Conservation (phyloP, 2,113 vertebrate species). For the Progne subis region DNA sequence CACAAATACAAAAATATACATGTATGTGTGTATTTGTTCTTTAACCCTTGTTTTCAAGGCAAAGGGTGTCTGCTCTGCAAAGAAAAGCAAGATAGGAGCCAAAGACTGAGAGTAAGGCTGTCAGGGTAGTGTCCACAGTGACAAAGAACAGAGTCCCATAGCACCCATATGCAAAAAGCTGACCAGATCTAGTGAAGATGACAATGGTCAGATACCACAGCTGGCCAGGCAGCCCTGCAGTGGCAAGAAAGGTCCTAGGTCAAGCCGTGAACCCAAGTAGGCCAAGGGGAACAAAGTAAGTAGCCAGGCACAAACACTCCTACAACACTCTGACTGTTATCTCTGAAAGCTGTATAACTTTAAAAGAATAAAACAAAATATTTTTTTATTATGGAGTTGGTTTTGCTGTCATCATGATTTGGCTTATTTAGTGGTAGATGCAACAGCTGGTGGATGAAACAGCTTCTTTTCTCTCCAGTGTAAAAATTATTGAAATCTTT, state of each 20-base stretch:
- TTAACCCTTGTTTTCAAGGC: background rate
- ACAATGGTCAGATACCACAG: background rate
- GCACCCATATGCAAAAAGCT: background rate
- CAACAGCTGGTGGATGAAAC: background rate
- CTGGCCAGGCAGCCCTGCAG: background rate
- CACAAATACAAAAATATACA: background rate
- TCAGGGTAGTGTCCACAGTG: background rate
- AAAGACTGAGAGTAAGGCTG: background rate
- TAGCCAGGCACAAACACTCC: background rate
- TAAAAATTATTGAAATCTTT: background rate
- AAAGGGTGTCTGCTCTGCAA: background rate
- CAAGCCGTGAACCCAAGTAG: background rate
- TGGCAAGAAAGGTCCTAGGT: background rate
- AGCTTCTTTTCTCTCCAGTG: background rate
- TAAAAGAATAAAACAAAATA: background rate
- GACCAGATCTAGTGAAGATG: background rate
- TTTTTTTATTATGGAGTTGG: background rate
- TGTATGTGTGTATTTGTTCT: background rate
- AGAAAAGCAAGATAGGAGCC: background rate
- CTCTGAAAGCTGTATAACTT: background rate
- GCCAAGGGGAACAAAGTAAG: background rate
- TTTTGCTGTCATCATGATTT: background rate
- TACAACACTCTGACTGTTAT: background rate
- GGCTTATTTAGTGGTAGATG: background rate
- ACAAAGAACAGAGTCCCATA: background rate